Base-by-base conservation (phyloP, 2,888 invertebrate genomes). In the Syritta pipiens region DNA sequence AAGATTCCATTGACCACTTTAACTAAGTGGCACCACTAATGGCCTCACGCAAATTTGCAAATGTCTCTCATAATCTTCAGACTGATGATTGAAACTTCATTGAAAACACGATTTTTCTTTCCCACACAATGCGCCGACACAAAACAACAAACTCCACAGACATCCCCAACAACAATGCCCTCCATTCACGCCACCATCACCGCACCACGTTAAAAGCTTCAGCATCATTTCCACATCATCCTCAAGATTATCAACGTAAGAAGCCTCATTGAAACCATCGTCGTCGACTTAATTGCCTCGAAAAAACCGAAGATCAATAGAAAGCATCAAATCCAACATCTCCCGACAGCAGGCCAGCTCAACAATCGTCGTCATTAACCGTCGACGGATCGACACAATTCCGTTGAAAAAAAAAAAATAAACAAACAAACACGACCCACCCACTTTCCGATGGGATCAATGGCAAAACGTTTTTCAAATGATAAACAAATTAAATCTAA, bases 401-500 rank as follows among this genome's bases (percentile, higher is more conserved):
- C 14, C n/a, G n/a, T n/a, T n/a, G n/a, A n/a, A n/a, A n/a, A n/a
- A n/a, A n/a, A n/a, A n/a, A n/a, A n/a, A 53, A 53, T 35, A 32
- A 35, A 53, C 26, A 20, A 20, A 44, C 26, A n/a, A n/a, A n/a
- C n/a, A n/a, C n/a, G n/a, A n/a, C n/a, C n/a, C n/a, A n/a, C n/a
- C n/a, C n/a, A n/a, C n/a, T n/a, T n/a, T n/a, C n/a, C n/a, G n/a
- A n/a, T n/a, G 4, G 4, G 14, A 1, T 7, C 7, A 3, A 7
- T 37, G 14, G 37, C n/a, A 14, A 7, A 14, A 6, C 12, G 1
- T 17, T 22, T 42, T 51, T 35, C 42, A 65, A 71, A 49, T 71
- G 32, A 5, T 46, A 59, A 60, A 62, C 62, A 74, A 62, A 79
- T 79, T 67, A 74, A 60, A 79, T 74, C 60, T 32, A 74, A 74